Conservation (phyloP, 2,797 vertebrate genomes). For the Myiotriccus ornatus region DNA sequence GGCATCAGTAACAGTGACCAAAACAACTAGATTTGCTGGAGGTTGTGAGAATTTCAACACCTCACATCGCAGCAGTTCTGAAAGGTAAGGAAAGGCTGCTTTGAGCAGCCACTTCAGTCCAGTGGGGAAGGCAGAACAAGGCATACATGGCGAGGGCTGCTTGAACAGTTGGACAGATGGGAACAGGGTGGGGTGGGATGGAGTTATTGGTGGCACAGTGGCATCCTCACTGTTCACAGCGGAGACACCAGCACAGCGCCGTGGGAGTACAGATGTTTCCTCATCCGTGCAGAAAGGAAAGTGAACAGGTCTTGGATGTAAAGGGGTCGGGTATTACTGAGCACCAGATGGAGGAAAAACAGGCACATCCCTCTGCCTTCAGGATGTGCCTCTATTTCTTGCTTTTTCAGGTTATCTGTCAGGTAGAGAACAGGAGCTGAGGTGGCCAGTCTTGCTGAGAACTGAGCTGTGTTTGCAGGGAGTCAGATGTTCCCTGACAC, state of each 20-base stretch:
- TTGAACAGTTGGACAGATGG: neutral
- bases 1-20: neutral
- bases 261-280: neutral
- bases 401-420: neutral
- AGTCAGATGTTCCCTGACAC: neutral
- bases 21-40: neutral
- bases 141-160: neutral
- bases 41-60: neutral
- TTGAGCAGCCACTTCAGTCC: neutral
- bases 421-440: neutral
- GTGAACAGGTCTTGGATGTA: neutral
- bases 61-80: neutral
- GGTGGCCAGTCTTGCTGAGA: neutral
- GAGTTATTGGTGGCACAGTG: neutral
- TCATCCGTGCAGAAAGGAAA: neutral
- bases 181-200: neutral
- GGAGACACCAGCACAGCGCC: neutral
- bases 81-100: neutral
- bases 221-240: neutral
- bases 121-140: neutral
- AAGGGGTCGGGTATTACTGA: neutral
- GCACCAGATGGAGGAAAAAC: neutral
- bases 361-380: neutral
- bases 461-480: neutral
- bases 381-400: neutral